These are phyloP conservation scores for Cistogaster globosa DNA, from an alignment of 2,888 invertebrate genomes.

Conservation along the genomic window DNA sequence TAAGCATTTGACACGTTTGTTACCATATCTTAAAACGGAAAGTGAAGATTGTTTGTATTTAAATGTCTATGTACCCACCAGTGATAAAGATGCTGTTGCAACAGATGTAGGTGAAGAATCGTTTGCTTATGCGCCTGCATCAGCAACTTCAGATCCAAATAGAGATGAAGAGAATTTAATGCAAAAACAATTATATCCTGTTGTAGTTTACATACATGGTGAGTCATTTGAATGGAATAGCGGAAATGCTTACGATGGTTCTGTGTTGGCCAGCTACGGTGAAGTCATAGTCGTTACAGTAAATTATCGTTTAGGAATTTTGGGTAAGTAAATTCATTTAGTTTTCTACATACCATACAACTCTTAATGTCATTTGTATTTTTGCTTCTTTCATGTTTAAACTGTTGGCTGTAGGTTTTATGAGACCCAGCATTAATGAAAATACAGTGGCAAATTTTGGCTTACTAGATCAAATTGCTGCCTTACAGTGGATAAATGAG, in stretches of 20 bases:
- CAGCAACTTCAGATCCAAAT: conserved; percentile 12
- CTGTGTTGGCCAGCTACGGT: conserved; percentile 95
- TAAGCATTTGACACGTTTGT: conserved; percentile 88
- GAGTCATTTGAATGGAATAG: conserved; percentile 99
- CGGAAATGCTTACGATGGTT: conserved; percentile 98
- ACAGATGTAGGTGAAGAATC: conserved; percentile 3
- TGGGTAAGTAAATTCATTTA: conserved; percentile 85
- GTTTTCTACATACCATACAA: neutral
- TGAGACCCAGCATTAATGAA: conserved; percentile 90
- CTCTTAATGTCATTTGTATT: conserved; percentile 22
- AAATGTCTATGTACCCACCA: conserved; percentile 92
- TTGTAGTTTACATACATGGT: conserved; percentile 96
- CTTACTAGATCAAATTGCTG: conserved; percentile 96
- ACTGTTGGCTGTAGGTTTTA: conserved; percentile 86
- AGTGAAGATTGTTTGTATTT: conserved; percentile 95
- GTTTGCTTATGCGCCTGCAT: conserved; percentile 34
- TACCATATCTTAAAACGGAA: conserved; percentile 88
- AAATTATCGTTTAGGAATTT: conserved; percentile 91
- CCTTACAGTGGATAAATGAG: conserved; percentile 96
- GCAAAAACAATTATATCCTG: conserved; percentile 87
- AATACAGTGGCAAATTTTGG: conserved; percentile 94
- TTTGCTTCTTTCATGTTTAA: neutral
- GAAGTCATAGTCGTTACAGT: conserved; percentile 93
- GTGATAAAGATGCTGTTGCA: conserved; percentile 21
- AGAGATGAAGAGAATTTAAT: conserved; percentile 78